phyloP scores from a whole-genome alignment of 2,113 vertebrate genomes.

The Psettodes erumei region DNA sequence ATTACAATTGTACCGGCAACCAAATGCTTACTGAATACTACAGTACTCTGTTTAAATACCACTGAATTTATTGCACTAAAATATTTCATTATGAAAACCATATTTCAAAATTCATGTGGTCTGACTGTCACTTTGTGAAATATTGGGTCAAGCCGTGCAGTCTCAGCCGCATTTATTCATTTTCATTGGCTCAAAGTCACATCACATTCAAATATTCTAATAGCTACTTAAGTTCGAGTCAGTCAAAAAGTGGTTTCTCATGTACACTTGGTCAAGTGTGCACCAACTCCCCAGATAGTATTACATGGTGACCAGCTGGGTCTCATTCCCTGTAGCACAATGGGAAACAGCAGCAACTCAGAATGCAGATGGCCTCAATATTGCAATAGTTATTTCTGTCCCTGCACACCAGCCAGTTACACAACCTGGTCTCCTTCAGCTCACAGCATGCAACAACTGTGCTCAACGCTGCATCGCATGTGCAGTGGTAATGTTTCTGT shows the following conservation, averaged over 20 bases:
- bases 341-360: background rate
- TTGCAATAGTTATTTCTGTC: conserved; percentile 4
- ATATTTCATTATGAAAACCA: background rate
- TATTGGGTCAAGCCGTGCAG: too few relatives aligned
- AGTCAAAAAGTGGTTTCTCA: too few relatives aligned
- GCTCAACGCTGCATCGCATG: background rate
- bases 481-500: background rate
- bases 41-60: background rate
- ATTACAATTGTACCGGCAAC: background rate
- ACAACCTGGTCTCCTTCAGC: background rate
- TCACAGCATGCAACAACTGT: conserved; percentile 1
- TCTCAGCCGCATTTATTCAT: too few relatives aligned
- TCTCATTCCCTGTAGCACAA: background rate
- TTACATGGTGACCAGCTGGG: background rate
- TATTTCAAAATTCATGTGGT: too few relatives aligned
- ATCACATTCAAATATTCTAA: too few relatives aligned
- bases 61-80: background rate
- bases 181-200: too few relatives aligned
- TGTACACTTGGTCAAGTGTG: too few relatives aligned
- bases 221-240: too few relatives aligned
- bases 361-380: conserved; percentile 1
- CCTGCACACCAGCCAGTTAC: background rate
- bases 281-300: conserved; percentile 10
- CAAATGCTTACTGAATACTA: background rate
- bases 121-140: too few relatives aligned